Evolutionary conservation across 2,888 invertebrate genomes (phyloP), one percentile per base, ranked within the genome.

Genomic region (Patella depressa): DNA sequence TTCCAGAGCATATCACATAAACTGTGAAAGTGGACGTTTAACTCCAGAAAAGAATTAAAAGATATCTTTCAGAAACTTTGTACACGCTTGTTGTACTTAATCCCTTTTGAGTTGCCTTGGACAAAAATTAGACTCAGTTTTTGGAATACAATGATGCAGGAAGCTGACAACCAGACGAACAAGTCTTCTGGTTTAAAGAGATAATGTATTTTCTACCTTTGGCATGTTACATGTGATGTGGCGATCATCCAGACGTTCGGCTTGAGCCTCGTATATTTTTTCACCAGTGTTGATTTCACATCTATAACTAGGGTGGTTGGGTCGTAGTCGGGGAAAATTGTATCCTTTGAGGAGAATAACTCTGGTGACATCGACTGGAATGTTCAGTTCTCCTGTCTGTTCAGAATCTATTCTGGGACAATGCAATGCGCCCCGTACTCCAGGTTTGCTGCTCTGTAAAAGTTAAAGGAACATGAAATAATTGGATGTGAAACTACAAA

Each of bases 371-470:
- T 83, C 85, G n/a, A 86, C 85, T 11, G 87, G 88, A 45, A 88
- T 78, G 75, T 82, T 88, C 34, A 88, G 82, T 3, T 80, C 79
- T 15, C 84, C 86, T 9, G 87, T 88, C 19, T 75, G 72, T 53
- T 77, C 78, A 45, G 79, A 82, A 72, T 88, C 85, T 55, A 88
- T 84, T 54, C 83, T 82, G 5, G 88, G 88, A 79, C 88, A 88
- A 80, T 86, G 86, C 19, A 83, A 76, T 0, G 86, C 83, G 2
- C 88, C 88, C 55, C 81, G 82, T 73, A 81, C 83, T 15, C 88
- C 87, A 14, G 85, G 81, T 57, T 81, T 79, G 14, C 72, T 79
- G 74, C 79, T 81, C 79, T 81, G 76, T 45, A 70, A 45, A 45
- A 12, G 24, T 15, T 53, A 77, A 34, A 76, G 12, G 34, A 17